Base-by-base conservation (phyloP, 2,113 vertebrate genomes). In the Canis aureus region DNA sequence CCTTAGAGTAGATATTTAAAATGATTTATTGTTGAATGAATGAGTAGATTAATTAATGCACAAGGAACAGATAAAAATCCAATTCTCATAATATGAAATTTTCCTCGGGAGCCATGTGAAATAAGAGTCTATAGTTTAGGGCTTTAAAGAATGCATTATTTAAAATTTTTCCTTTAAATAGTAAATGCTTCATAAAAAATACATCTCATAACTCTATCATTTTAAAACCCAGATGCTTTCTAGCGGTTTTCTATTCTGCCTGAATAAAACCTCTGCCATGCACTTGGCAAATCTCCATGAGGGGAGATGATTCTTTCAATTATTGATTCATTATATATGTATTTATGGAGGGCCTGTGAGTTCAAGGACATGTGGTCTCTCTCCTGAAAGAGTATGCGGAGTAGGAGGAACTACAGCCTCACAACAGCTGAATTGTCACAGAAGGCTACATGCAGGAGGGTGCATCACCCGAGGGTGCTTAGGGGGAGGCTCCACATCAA, bases 171-270 rank as follows among this genome's bases (percentile, higher is more conserved):
- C 22, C 62, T 83, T 93, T 97, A 97, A 96, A 93, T 22, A 83
- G 9, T 74, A 96, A 92, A 73, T 95, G 49, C 20, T 69, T 96
- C 69, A 93, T 84, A 91, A 93, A 92, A 81, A 90, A 88, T 79
- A 43, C 13, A 93, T 94, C 49, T 80, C 38, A 32, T 91, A 91
- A 51, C 29, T 11, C 53, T 93, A 81, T 91, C 57, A 60, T 85
- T 96, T 97, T 82, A 59, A 92, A 89, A 94, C 90, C 43, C 29
- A 59, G 23, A 79, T 91, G 69, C 38, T 92, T 97, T 94, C 43
- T 93, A 55, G 49, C 82, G 92, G 38, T 86, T 89, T 97, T 66
- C 66, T 96, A 32, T 97, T 96, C 79, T 89, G 87, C 59, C 49
- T 89, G 60, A 73, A 55, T 79, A 79, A 67, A 94, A 95, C 29